phyloP scores from a whole-genome alignment of 2,888 invertebrate species.

The Trachelus troglodyta region DNA sequence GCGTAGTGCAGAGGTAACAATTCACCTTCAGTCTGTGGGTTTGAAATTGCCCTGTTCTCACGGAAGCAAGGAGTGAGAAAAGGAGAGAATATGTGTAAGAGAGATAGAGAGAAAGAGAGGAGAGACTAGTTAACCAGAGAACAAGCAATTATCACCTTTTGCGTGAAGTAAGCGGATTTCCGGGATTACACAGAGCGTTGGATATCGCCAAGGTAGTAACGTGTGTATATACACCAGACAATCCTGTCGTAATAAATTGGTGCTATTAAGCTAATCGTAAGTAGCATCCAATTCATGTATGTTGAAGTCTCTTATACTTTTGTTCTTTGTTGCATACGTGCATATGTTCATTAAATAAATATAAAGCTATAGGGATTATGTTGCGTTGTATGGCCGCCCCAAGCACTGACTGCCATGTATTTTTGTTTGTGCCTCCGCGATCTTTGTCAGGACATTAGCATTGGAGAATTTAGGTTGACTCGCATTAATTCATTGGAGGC shows the following conservation, averaged over 20 bases:
- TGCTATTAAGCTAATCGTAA: background rate
- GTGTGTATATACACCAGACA: background rate
- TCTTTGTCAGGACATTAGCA: background rate
- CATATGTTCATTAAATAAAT: background rate
- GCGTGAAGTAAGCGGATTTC: background rate
- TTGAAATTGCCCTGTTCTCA: background rate
- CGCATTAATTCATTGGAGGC: background rate
- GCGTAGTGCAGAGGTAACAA: background rate
- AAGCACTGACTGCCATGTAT: background rate
- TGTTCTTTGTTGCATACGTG: background rate
- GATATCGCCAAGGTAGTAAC: background rate
- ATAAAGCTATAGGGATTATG: background rate
- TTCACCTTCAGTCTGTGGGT: background rate
- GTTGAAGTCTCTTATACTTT: background rate
- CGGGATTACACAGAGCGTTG: background rate
- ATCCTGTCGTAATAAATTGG: background rate
- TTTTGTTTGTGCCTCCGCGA: background rate
- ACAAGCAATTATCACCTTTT: background rate
- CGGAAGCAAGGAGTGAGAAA: background rate
- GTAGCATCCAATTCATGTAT: background rate
- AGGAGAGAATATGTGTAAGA: background rate
- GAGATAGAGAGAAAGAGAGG: constrained; percentile 8
- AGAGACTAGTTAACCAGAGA: constrained; percentile 8
- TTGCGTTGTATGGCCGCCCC: background rate
- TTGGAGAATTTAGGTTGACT: background rate